These are phyloP conservation scores for Sinocyclocheilus maitianheensis DNA, from an alignment of 2,113 vertebrate species.

Conservation along the genomic window DNA sequence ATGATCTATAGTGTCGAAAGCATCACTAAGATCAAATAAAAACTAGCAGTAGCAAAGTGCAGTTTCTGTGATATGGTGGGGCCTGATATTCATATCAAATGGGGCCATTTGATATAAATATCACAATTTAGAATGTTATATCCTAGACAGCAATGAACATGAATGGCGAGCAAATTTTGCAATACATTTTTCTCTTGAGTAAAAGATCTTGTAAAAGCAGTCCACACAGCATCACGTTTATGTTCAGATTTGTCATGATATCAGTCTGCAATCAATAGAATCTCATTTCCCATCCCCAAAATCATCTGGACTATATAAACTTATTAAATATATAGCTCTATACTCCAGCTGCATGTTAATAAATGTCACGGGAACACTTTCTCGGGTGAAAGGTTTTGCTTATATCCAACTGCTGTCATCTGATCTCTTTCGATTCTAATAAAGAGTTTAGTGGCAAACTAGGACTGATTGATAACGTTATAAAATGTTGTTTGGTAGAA, in stretches of 20 bases:
- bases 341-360: not conserved
- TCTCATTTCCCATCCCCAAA: not conserved
- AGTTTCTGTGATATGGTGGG: too few relatives aligned
- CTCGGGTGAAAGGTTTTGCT: not conserved
- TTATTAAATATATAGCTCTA: not conserved
- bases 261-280: not conserved
- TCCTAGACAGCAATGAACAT: not conserved
- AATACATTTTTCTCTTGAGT: not conserved
- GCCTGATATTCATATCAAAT: too few relatives aligned
- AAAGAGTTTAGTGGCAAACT: not conserved
- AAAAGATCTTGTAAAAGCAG: not conserved
- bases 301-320: not conserved
- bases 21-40: too few relatives aligned
- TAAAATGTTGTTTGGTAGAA: not conserved
- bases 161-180: not conserved
- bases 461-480: not conserved
- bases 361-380: not conserved
- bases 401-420: not conserved
- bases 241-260: not conserved
- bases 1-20: too few relatives aligned
- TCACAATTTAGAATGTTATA: not conserved
- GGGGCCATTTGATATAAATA: not conserved
- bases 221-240: not conserved
- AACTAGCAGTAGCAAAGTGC: too few relatives aligned
- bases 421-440: not conserved